These are phyloP conservation scores for Crenuchus spilurus DNA, from an alignment of 2,797 vertebrate species.

Conservation along the genomic window DNA sequence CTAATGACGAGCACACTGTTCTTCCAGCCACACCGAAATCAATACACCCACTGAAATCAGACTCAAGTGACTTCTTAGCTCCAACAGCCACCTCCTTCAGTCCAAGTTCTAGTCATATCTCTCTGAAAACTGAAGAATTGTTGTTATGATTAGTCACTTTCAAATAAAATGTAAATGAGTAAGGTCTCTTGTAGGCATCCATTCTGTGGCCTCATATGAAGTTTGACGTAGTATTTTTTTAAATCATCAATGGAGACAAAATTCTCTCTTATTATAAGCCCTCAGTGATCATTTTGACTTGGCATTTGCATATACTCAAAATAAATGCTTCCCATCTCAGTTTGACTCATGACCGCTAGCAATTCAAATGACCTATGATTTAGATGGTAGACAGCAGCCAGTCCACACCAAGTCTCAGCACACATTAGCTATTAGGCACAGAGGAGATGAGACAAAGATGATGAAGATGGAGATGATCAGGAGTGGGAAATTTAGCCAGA, in stretches of 20 bases:
- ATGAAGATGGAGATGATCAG: too few species aligned
- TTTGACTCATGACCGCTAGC: neutral
- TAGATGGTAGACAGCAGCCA: neutral
- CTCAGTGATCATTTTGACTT: neutral
- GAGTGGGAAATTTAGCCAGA: too few species aligned
- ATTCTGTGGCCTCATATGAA: slow-evolving; percentile 29
- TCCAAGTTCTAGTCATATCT: slow-evolving; percentile 32
- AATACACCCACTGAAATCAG: slow-evolving; percentile 56
- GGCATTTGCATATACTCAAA: neutral
- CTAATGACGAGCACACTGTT: slow-evolving; percentile 45
- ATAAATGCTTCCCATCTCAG: neutral
- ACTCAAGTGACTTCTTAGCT: slow-evolving; percentile 53
- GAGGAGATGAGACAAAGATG: too few species aligned
- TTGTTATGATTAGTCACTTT: slow-evolving; percentile 53
- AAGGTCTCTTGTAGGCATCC: slow-evolving; percentile 1
- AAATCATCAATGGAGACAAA: neutral
- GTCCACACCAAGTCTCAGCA: too few species aligned
- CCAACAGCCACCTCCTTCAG: slow-evolving; percentile 36
- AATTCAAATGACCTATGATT: neutral
- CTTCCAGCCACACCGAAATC: slow-evolving; percentile 42
- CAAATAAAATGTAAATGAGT: slow-evolving; percentile 12
- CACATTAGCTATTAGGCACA: too few species aligned
- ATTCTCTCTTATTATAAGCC: slow-evolving; percentile 14
- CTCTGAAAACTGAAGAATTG: slow-evolving; percentile 40
- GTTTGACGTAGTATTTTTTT: slow-evolving; percentile 6